Evolutionary conservation across 2,113 vertebrate species (phyloP), one percentile per base, ranked within the genome.

Genomic region (Ceuthmochares aereus): DNA sequence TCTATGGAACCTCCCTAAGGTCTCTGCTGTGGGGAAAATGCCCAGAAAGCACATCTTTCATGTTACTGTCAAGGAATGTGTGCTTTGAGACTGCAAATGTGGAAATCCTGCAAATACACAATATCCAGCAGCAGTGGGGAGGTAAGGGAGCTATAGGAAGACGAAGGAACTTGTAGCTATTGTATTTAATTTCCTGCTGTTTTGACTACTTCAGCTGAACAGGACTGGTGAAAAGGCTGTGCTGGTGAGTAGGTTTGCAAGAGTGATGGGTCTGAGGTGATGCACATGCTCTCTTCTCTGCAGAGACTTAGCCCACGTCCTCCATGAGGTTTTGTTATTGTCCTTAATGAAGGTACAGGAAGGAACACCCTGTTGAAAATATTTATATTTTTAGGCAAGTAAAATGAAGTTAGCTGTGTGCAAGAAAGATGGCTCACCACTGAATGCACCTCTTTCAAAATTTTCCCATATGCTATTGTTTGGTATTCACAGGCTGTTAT

Each of bases 31-130:
- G 4, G 5, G 9, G 8, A 1, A 59, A 52, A 66, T 25, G 11
- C 16, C 32, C 30, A 36, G 0, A 0, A 36, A 19, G 16, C 42
- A 29, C 47, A 32, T 64, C 4, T 15, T 84, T 81, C 29, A 11
- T 0, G 0, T 17, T 47, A 19, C 32, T 85, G 43, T 6, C 4
- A 12, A 27, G 25, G 4, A 84, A 47, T 0, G 0, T 22, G 22
- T 47, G 5, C 51, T 70, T 88, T 84, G 52, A 85, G 32, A 54
- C 14, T 29, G 7, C 36, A 66, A 19, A 1, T 2, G 7, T 27
- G 19, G 47, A 70, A 84, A 84, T 77, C 25, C 30, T 43, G 22
- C 10, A 45, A n/a, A 36, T 26, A 70, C 11, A 52, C 14, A 18
- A 56, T 32, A 26, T 37, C 27, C 30, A 66, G 32, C 27, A 78